Base-by-base conservation (phyloP, 2,797 vertebrate genomes). In the Mormyrops boulengeri region DNA sequence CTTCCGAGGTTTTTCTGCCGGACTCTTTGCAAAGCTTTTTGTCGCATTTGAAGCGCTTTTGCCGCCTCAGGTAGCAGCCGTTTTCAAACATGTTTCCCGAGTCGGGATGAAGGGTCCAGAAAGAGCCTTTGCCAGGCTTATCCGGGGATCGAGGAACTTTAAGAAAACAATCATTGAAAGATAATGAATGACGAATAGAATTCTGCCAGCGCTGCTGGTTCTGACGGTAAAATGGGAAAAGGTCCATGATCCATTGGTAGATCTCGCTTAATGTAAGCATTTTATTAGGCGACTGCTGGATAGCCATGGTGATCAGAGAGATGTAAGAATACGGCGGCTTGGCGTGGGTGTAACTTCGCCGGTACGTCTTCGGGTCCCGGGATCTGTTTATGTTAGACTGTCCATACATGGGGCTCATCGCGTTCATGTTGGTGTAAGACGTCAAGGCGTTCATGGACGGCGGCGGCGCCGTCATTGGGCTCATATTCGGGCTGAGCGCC, bases 211-310 rank as follows among this genome's bases (percentile, higher is more conserved):
- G 98, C 94, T 99, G 98, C 95, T 99, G 98, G 94, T 99, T 99
- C 96, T 99, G 98, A 2, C 97, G 96, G 94, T 99, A 99, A 95
- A 95, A 99, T 50, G 98, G 98, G 94, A 99, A 99, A 2, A 99
- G 97, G 96, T 98, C 98, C 98, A 99, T 99, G 96, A 99, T 99
- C 98, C 98, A 99, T 96, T 99, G 98, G 94, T 99, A 99, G 95
- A 99, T 99, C 94, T 99, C 98, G 14, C 97, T 98, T 89, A 99
- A 96, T 0, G 98, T 99, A 91, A 99, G 96, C 98, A 99, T 99
- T 95, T 99, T 99, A 93, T 95, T 98, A 91, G 98, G 97, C 0
- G 97, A 95, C 94, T 99, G 98, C 93, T 99, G 98, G 92, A 99
- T 98, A 91, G 98, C 98, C 98, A 99, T 99, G 88, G 98, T 99